Conservation (phyloP, 2,113 vertebrate genomes). For the Ictalurus punctatus region DNA sequence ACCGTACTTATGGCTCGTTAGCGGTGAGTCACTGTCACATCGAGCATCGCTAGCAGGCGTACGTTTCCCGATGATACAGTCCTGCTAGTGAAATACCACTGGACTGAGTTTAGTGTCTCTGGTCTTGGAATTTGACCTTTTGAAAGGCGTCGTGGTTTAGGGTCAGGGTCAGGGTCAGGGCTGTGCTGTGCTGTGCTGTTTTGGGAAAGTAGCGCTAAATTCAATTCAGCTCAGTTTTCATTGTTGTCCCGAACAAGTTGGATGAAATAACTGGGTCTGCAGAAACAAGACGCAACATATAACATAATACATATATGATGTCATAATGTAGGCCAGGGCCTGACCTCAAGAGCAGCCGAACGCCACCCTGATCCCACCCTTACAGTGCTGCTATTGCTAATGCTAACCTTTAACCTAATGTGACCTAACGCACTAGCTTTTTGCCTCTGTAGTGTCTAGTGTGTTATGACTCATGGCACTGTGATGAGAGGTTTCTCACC, state of each 20-base stretch:
- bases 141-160: slow-evolving; percentile 13
- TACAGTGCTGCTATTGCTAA: background rate
- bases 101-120: slow-evolving; percentile 37
- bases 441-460: background rate
- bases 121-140: slow-evolving; percentile 33
- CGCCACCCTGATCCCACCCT: background rate
- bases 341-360: background rate
- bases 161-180: slow-evolving; percentile 23
- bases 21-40: background rate
- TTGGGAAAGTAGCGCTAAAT: background rate
- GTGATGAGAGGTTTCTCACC: background rate
- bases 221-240: background rate
- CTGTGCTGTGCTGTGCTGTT: background rate
- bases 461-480: background rate
- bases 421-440: background rate
- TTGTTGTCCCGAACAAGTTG: background rate
- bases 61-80: slow-evolving; percentile 22
- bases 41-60: background rate
- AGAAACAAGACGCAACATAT: background rate
- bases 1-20: background rate
- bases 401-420: background rate
- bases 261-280: background rate
- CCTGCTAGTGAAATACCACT: slow-evolving; percentile 20
- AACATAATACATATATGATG: background rate
- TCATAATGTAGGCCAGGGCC: background rate